These are phyloP conservation scores for Anthonomus grandis DNA, from an alignment of 1,140 invertebrate species.

Conservation along the genomic window DNA sequence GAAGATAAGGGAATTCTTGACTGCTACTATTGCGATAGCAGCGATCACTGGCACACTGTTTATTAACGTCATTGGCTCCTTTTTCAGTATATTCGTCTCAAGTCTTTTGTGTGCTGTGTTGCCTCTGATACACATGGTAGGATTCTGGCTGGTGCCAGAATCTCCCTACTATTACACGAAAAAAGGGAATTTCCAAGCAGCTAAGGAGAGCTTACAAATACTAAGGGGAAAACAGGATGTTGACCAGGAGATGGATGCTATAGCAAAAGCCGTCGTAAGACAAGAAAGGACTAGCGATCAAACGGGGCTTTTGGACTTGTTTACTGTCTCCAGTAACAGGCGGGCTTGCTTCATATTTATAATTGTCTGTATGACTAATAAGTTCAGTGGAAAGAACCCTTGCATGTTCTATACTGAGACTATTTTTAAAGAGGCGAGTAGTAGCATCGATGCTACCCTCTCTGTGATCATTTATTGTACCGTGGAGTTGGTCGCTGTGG, in stretches of 20 bases:
- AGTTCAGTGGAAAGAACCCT: slow-evolving; percentile 62
- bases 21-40: slow-evolving; percentile 37
- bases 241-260: slow-evolving; percentile 72
- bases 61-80: slow-evolving; percentile 64
- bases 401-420: slow-evolving; percentile 63
- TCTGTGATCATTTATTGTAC: slow-evolving; percentile 56
- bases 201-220: slow-evolving; percentile 70
- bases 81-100: slow-evolving; percentile 52
- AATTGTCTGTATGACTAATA: slow-evolving; percentile 59
- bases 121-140: slow-evolving; percentile 49
- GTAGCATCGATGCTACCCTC: slow-evolving; percentile 44
- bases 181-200: slow-evolving; percentile 65
- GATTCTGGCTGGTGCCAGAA: slow-evolving; percentile 74
- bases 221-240: slow-evolving; percentile 75
- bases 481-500: slow-evolving; percentile 63
- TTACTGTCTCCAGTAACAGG: slow-evolving; percentile 50
- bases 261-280: slow-evolving; percentile 54
- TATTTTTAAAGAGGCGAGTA: slow-evolving; percentile 53
- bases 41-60: slow-evolving; percentile 61
- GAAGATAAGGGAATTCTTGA: slow-evolving; percentile 52
- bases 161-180: slow-evolving; percentile 87
- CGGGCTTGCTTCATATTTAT: slow-evolving; percentile 53
- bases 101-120: slow-evolving; percentile 53
- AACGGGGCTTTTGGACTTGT: slow-evolving; percentile 50
- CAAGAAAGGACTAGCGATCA: slow-evolving; percentile 40